Evolutionary conservation across 2,797 vertebrate species (phyloP), one percentile per base, ranked within the genome.

Genomic region (Manis pentadactyla): DNA sequence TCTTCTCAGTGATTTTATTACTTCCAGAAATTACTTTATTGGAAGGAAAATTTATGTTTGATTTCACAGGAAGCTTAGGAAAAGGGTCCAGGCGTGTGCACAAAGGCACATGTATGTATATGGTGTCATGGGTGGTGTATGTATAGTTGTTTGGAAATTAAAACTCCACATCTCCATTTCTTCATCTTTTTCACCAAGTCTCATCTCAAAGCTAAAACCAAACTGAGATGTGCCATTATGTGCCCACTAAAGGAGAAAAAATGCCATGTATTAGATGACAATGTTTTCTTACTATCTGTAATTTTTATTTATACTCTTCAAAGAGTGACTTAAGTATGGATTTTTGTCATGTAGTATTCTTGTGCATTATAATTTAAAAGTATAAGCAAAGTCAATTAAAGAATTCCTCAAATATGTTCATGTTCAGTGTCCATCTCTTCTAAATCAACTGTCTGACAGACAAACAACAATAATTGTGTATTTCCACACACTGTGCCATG

Each of bases 11-110:
- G 46, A 46, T 88, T 91, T 37, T 59, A 15, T 68, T 85, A 68
- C 13, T 83, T 95, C 21, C 84, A 94, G 75, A 89, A 89, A 90
- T 92, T 34, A 63, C 75, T 79, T 68, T 74, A 18, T 69, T 94
- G 90, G 51, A 75, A 29, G 88, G 66, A 79, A 90, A 78, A 39
- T 57, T 66, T 86, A 18, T n/a, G 25, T 96, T 87, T 15, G 31
- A 19, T 94, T 97, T 94, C 39, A 37, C 21, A 75, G 69, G 25
- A 73, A 15, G 64, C 87, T 37, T 51, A 78, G 91, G 83, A 39
- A 51, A 82, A 90, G 81, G 39, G 29, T 31, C 55, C 69, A 12
- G 5, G 0, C 9, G 3, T 29, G 11, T 81, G 12, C 6, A 21
- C 42, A 39, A 25, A 14, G 1, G 18, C 39, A 46, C 19, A 0